These are phyloP conservation scores for Lucifuga dentata DNA, from an alignment of 2,113 vertebrate species.

Conservation along the genomic window DNA sequence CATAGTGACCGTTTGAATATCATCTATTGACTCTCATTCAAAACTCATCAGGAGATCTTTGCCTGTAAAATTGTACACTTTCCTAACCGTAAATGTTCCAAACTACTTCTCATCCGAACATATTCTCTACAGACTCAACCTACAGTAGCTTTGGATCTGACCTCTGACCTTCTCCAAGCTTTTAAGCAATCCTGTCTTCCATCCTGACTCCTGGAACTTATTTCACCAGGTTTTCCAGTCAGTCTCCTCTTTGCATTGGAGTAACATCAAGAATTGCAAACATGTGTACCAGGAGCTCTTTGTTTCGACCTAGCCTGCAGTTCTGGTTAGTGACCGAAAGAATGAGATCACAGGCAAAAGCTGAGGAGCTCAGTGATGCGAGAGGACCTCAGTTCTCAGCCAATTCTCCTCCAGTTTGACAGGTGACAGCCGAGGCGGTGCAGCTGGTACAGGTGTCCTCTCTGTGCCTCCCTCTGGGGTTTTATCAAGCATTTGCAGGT, in stretches of 20 bases:
- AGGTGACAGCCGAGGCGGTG: slow-evolving; percentile 22
- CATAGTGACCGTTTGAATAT: not conserved
- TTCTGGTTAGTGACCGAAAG: slow-evolving; percentile 6
- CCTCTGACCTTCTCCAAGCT: slow-evolving; percentile 49
- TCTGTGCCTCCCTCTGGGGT: slow-evolving; percentile 36
- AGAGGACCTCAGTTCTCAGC: slow-evolving; percentile 2
- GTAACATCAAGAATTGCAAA: no score
- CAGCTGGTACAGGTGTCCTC: slow-evolving; percentile 47
- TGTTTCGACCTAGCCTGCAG: not conserved
- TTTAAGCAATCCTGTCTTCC: slow-evolving; percentile 47
- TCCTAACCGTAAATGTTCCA: no score
- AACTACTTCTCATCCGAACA: slow-evolving; percentile 2
- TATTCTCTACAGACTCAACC: slow-evolving; percentile 6
- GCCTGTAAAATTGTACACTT: not conserved
- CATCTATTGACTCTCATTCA: no score
- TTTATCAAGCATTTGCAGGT: slow-evolving; percentile 21
- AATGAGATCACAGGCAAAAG: slow-evolving; percentile 13
- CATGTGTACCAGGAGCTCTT: no score
- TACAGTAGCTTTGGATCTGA: slow-evolving; percentile 14
- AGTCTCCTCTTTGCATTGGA: no score
- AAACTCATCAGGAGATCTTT: not conserved
- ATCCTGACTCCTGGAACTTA: slow-evolving; percentile 40
- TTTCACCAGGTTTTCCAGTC: slow-evolving; percentile 58
- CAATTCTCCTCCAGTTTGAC: slow-evolving; percentile 33
- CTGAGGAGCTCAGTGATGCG: slow-evolving; percentile 26